Evolutionary conservation across 2,888 invertebrate species (phyloP).

Genomic region (Taphrorychus bicolor): DNA sequence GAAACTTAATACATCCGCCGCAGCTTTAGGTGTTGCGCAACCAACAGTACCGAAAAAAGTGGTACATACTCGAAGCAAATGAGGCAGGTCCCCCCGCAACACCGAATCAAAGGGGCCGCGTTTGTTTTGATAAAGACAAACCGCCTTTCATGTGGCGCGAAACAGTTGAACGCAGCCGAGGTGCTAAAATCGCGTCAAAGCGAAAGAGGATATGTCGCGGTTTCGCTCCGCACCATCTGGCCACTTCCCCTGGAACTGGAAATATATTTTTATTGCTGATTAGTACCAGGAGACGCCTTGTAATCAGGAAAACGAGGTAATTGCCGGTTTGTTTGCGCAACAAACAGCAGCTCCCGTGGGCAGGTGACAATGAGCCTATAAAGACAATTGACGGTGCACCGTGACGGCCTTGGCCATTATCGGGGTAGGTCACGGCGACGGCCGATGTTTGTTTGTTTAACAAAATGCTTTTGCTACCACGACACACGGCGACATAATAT

Average conservation of each 20-base stretch:
- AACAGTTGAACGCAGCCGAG: slow-evolving; percentile 58
- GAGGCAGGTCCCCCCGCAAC: slow-evolving; percentile 29
- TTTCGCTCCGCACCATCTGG: slow-evolving; percentile 25
- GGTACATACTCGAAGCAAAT: slow-evolving; percentile 8
- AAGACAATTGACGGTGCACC: slow-evolving; percentile 28
- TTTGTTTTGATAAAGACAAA: slow-evolving; percentile 57
- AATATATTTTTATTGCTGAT: slow-evolving; percentile 1
- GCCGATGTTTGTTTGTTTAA: slow-evolving; percentile 26
- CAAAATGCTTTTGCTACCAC: slow-evolving; percentile 28
- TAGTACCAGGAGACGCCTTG: too few species aligned
- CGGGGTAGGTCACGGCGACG: slow-evolving; percentile 30
- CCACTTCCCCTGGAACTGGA: neutral
- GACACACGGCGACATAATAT: slow-evolving; percentile 21
- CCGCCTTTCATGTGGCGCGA: slow-evolving; percentile 57
- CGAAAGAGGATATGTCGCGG: slow-evolving; percentile 31
- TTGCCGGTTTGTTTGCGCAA: slow-evolving; percentile 53
- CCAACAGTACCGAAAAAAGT: neutral
- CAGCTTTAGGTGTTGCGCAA: neutral
- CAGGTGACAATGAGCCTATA: slow-evolving; percentile 19
- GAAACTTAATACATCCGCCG: neutral
- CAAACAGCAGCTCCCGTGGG: slow-evolving; percentile 56
- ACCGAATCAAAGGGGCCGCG: slow-evolving; percentile 54
- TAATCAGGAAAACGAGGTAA: neutral
- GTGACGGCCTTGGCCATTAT: slow-evolving; percentile 23
- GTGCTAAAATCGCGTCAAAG: slow-evolving; percentile 50